Evolutionary conservation across 2,888 invertebrate species (phyloP), one percentile per base, ranked within the genome.

Genomic region (Napeogenes sylphis): DNA sequence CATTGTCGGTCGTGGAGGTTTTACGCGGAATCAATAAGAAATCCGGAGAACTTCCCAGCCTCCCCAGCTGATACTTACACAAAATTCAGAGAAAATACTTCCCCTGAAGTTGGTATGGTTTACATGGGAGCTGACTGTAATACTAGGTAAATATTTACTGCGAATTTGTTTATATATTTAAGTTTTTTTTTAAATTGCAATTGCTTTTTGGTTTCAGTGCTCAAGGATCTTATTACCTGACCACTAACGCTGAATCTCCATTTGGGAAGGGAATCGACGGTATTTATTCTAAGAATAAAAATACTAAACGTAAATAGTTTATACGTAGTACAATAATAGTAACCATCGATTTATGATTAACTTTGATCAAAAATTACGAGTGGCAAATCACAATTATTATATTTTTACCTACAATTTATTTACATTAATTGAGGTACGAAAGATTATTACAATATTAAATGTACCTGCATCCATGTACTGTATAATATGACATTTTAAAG

Each of bases 1-100:
- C 93, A 93, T 73, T 91, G 92, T 82, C 80, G 93, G 64, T 93
- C 93, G 2, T 93, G 93, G 93, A 82, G 90, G 68, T 93, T 92
- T 76, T 93, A 91, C 78, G 92, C 93, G 0, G 93, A 93, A 71
- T 92, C 93, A 13, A 91, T 91, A 53, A 78, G 70, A 71, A 91
- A 80, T 67, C 90, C 91, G 0, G 81, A 84, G 58, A 85, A 87
- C 0, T 93, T 93, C 68, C 89, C 92, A 2, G 88, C 93, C 0
- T 92, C 92, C 0, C 90, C 91, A 0, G 91, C 92, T 0, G 91
- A 91, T 57, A 88, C 85, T 33, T 93, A 92, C 79, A 76, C 82
- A n/a, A 91, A 92, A 64, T 93, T 93, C 71, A 91, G 90, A 70
- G 87, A 84, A n/a, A 90, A 91, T 66, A 79, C 84, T 3, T 75